Conservation (phyloP, 2,113 vertebrate species). For the Peromyscus maniculatus region DNA sequence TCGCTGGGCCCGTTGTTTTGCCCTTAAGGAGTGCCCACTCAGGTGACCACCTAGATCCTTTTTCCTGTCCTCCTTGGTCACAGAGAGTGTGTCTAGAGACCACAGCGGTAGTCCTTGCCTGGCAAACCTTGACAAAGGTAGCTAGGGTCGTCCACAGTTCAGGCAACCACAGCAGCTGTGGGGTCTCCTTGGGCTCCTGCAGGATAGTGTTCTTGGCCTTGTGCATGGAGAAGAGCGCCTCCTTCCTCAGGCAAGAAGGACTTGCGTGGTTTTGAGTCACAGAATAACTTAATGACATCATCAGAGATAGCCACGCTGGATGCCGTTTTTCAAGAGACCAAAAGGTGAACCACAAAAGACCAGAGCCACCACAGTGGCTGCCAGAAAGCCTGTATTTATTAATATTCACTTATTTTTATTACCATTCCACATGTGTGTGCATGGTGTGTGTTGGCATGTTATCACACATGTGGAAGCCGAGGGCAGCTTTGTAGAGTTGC, state of each 20-base stretch:
- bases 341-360: not conserved
- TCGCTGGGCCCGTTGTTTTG: slow-evolving; percentile 55
- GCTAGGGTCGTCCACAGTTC: slow-evolving; percentile 88
- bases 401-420: not conserved
- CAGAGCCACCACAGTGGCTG: not conserved
- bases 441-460: not conserved
- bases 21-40: slow-evolving; percentile 91
- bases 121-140: slow-evolving; percentile 93
- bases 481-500: not conserved
- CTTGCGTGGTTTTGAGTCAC: slow-evolving; percentile 94
- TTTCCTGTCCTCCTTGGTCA: slow-evolving; percentile 95
- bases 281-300: slow-evolving; percentile 91
- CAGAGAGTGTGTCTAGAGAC: slow-evolving; percentile 93
- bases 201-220: slow-evolving; percentile 90
- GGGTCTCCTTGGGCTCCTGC: slow-evolving; percentile 91
- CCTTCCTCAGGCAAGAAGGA: slow-evolving; percentile 91
- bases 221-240: slow-evolving; percentile 91
- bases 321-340: slow-evolving; percentile 79
- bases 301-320: slow-evolving; percentile 94
- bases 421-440: too few species aligned
- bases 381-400: not conserved
- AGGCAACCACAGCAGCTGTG: slow-evolving; percentile 89
- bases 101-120: slow-evolving; percentile 91
- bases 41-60: slow-evolving; percentile 94
- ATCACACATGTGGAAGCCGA: too few species aligned